phyloP scores from a whole-genome alignment of 2,888 invertebrate species.

The Lingula anatina region DNA sequence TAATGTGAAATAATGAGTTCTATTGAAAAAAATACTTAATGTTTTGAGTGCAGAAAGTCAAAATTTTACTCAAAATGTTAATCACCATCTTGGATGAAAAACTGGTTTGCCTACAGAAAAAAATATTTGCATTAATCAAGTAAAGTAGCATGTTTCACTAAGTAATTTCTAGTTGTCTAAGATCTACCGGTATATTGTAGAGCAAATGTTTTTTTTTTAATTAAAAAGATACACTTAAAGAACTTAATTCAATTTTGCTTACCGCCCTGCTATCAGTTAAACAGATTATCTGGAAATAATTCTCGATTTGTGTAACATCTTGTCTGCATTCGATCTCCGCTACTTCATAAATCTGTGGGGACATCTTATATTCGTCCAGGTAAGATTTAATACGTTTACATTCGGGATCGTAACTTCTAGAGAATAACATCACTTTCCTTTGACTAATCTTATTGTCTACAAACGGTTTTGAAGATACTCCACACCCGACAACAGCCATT shows the following conservation, averaged over 20 bases:
- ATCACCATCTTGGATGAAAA: background rate
- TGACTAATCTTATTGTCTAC: slow-evolving; percentile 40
- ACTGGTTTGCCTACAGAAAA: too few species aligned
- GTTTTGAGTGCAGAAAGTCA: background rate
- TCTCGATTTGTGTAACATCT: slow-evolving; percentile 46
- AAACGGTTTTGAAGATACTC: too few species aligned
- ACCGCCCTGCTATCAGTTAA: slow-evolving; percentile 41
- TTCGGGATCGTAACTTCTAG: slow-evolving; percentile 36
- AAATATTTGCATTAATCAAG: too few species aligned
- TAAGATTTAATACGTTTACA: slow-evolving; percentile 24
- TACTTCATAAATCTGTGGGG: slow-evolving; percentile 27
- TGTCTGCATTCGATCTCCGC: slow-evolving; percentile 46
- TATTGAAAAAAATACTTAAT: background rate
- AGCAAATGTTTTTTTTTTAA: too few species aligned
- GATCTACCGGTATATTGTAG: too few species aligned
- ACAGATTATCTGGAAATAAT: slow-evolving; percentile 45
- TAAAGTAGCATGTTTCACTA: too few species aligned
- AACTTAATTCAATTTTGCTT: too few species aligned
- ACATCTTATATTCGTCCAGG: slow-evolving; percentile 25
- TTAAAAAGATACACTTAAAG: too few species aligned
- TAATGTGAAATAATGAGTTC: background rate
- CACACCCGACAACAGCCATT: too few species aligned
- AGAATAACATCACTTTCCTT: slow-evolving; percentile 38
- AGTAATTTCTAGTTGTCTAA: too few species aligned
- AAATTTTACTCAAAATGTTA: too few species aligned